Conservation (phyloP, 2,113 vertebrate genomes). For the Bostrychus sinensis region DNA sequence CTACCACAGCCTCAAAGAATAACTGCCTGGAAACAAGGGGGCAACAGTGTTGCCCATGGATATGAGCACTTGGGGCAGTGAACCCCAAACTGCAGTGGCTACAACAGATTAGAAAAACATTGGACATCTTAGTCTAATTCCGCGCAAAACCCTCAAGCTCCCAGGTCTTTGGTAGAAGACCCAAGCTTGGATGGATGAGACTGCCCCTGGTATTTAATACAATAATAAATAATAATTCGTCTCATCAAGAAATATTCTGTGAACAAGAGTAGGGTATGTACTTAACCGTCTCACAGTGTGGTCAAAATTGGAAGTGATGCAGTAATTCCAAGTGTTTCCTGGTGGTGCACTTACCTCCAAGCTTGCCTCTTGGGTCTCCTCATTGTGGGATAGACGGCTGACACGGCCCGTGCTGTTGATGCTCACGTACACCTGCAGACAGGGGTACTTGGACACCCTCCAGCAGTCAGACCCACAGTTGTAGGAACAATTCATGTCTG, state of each 20-base stretch:
- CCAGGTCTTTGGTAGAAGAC: too few relatives aligned
- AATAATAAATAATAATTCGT: background rate
- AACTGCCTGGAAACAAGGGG: too few relatives aligned
- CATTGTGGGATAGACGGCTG: constrained; percentile 88
- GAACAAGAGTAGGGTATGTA: constrained; percentile 12
- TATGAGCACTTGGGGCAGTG: too few relatives aligned
- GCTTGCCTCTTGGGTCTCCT: constrained; percentile 90
- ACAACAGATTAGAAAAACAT: too few relatives aligned
- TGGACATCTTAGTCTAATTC: too few relatives aligned
- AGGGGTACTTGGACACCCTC: constrained; percentile 91
- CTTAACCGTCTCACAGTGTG: constrained; percentile 36
- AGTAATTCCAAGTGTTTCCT: constrained; percentile 52
- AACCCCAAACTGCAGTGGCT: too few relatives aligned
- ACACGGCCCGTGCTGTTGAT: constrained; percentile 89
- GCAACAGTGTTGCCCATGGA: too few relatives aligned
- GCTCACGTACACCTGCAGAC: constrained; percentile 94
- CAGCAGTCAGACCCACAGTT: constrained; percentile 93
- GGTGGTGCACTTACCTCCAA: constrained; percentile 84
- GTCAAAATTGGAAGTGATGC: constrained; percentile 60
- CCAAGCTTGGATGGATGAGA: too few relatives aligned
- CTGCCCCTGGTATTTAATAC: too few relatives aligned
- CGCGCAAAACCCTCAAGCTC: too few relatives aligned
- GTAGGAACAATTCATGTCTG: constrained; percentile 91
- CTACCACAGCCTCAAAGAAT: too few relatives aligned
- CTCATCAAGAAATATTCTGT: constrained; percentile 17